Evolutionary conservation across 2,888 invertebrate species (phyloP), one percentile per base, ranked within the genome.

Genomic region (Coleophora deauratella): DNA sequence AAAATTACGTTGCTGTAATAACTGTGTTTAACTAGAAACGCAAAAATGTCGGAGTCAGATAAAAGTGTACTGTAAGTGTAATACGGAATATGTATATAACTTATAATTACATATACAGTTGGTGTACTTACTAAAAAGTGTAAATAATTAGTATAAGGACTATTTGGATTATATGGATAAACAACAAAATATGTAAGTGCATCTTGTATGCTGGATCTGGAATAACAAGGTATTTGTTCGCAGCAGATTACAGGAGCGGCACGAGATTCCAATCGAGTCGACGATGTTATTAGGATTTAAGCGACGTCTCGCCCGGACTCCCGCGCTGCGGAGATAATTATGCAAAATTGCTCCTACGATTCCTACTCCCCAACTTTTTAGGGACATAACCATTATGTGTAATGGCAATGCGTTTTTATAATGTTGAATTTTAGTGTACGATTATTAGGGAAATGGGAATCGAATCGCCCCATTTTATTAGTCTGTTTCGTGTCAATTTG

Each of bases 291-390:
- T 81, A 78, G 82, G 72, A 78, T 81, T 75, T 78, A 77, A 76
- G 76, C 74, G 75, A 62, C 70, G 62, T 59, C 62, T 63, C 63
- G 64, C 66, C 66, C 72, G 68, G 69, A 70, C 72, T 70, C 72
- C 60, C 57, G 47, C 50, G 45, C 56, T 61, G 57, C 65, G 64
- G 70, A 21, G 21, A 73, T 82, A 84, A 85, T 85, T 85, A 84
- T 85, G 84, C 81, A 78, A 84, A 85, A 84, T 82, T 78, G 81
- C 78, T 79, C 59, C 75, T 74, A 79, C 82, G 65, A 82, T 75
- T 84, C 75, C 67, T 70, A 72, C 67, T 64, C 77, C 78, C 76
- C 70, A 69, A 75, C 70, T 82, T 82, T 81, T 84, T 77, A 74
- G 68, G 72, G 69, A 56, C 79, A 81, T 80, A 69, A 77, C 79